These are phyloP conservation scores for Cyclopterus lumpus DNA, from an alignment of 2,797 vertebrate species.

Conservation along the genomic window DNA sequence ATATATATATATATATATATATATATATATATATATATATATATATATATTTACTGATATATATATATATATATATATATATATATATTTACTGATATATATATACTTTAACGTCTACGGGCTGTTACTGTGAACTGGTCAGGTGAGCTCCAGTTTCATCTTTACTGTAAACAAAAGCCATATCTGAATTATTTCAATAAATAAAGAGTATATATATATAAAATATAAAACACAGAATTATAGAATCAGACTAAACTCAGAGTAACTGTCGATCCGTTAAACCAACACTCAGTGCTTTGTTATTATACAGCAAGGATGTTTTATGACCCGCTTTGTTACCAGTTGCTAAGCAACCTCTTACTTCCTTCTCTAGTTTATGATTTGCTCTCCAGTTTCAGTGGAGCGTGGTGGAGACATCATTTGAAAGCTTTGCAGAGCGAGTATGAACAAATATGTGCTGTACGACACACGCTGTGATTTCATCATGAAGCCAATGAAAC, in stretches of 20 bases:
- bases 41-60: too few relatives aligned
- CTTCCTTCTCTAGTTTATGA: slow-evolving; percentile 44
- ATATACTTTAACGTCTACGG: background rate
- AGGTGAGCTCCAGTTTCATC: background rate
- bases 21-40: background rate
- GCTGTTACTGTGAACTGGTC: background rate
- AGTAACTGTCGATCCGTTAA: background rate
- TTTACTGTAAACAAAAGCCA: background rate
- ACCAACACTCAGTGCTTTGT: slow-evolving; percentile 32
- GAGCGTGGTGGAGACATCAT: background rate
- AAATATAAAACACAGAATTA: background rate
- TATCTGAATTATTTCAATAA: background rate
- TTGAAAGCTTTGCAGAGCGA: background rate
- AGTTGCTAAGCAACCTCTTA: slow-evolving; percentile 68
- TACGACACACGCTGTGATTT: background rate
- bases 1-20: too few relatives aligned
- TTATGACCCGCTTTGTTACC: slow-evolving; percentile 56
- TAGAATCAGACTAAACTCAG: background rate
- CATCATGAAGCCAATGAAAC: background rate
- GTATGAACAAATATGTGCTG: background rate
- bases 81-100: background rate
- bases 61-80: too few relatives aligned
- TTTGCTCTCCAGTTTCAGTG: slow-evolving; percentile 36
- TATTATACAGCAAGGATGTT: slow-evolving; percentile 38
- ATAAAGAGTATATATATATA: background rate